Evolutionary conservation across 2,888 invertebrate genomes (phyloP), one percentile per base, ranked within the genome.

Genomic region (Agonum fuliginosum): DNA sequence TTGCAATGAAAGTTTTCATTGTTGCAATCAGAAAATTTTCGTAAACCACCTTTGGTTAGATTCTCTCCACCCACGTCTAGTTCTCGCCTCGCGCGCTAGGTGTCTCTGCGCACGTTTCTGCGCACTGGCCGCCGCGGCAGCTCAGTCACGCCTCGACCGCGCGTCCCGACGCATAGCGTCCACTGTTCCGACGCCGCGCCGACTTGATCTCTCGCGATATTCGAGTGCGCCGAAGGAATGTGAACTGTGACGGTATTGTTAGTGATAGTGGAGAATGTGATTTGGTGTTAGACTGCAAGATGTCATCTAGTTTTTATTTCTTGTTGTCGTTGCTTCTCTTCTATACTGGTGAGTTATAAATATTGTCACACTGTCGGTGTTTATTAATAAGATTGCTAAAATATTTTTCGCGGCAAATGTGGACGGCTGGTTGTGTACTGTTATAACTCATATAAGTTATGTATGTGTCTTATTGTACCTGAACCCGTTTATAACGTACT

Each of bases 141-240:
- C 12, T 30, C 67, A 76, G 76, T 76, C 76, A 48, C 67, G 51
- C 69, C 76, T 67, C 30, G 51, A 69, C 76, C 69, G 69, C 69
- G 76, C 34, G 20, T 62, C 58, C 30, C 17, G 27, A 27, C 30
- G 58, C 17, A 30, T n/a, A n/a, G 58, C 58, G 54, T 24, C 54
- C 24, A n/a, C n/a, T n/a, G 24, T n/a, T 24, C n/a, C 14, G 12
- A n/a, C 54, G 22, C 20, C 54, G 24, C 22, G 24, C 22, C n/a
- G 24, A 48, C 48, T 20, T n/a, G n/a, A n/a, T n/a, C n/a, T n/a
- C n/a, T n/a, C n/a, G n/a, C n/a, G n/a, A n/a, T n/a, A n/a, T n/a
- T n/a, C n/a, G n/a, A n/a, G n/a, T n/a, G n/a, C n/a, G n/a, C n/a
- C n/a, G n/a, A n/a, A n/a, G n/a, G n/a, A n/a, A n/a, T 22, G 54